Evolutionary conservation across 2,113 vertebrate genomes (phyloP).

Genomic region (Boleophthalmus pectinirostris): DNA sequence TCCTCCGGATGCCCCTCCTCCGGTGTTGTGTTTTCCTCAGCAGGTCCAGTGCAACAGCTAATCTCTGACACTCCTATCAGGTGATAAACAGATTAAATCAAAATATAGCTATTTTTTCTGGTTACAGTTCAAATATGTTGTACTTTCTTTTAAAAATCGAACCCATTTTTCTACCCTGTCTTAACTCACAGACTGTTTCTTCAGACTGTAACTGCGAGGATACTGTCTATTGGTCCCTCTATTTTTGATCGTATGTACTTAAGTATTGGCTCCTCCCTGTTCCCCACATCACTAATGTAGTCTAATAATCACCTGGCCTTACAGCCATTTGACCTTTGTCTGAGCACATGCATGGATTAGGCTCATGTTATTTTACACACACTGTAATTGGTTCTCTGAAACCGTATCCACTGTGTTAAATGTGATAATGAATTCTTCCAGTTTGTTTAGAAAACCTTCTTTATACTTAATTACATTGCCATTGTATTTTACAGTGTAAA

Average conservation of each 20-base stretch:
- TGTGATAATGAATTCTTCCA: background rate
- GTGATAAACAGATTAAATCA: constrained; percentile 10
- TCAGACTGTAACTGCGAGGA: constrained; percentile 5
- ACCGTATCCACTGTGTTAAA: background rate
- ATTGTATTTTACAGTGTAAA: background rate
- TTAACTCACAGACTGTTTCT: constrained; percentile 24
- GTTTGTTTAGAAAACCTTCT: background rate
- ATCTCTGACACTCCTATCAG: constrained; percentile 18
- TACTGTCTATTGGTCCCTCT: constrained; percentile 59
- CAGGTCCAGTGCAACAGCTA: constrained; percentile 63
- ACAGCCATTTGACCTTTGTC: constrained; percentile 40
- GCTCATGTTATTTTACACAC: constrained; percentile 35
- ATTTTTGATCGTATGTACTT: constrained; percentile 68
- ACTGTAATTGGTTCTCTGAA: background rate
- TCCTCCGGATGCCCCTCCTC: constrained; percentile 50
- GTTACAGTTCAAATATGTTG: constrained; percentile 1
- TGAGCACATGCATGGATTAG: constrained; percentile 51
- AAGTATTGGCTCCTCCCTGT: constrained; percentile 30
- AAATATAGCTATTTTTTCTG: background rate
- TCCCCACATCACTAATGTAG: constrained; percentile 23
- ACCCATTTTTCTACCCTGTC: constrained; percentile 1
- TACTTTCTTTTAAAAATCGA: constrained; percentile 10
- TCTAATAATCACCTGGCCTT: constrained; percentile 59
- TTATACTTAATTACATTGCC: no score
- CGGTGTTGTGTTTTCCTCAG: constrained; percentile 55